These are phyloP conservation scores for Didymodactylos carnosus DNA, from an alignment of 2,888 invertebrate genomes.

Conservation along the genomic window DNA sequence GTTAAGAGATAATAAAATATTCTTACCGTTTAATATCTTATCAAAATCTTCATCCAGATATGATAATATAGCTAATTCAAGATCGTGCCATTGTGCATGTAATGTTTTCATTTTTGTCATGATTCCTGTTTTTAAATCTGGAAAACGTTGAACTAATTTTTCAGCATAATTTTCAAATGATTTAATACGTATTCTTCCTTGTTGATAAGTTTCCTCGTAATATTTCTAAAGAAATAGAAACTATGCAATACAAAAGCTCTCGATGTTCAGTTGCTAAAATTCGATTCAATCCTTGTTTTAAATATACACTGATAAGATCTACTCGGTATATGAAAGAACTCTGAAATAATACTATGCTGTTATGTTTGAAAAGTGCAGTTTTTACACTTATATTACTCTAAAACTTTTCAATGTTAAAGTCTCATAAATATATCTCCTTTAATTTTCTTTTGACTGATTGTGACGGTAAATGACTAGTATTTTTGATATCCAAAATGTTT, in stretches of 20 bases:
- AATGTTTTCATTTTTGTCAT: constrained; percentile 52
- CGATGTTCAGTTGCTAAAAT: too few species aligned
- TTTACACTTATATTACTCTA: too few species aligned
- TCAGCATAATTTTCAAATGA: constrained; percentile 58
- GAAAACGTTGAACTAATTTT: constrained; percentile 47
- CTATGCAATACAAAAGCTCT: neutral
- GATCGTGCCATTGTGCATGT: constrained; percentile 57
- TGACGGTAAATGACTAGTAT: too few species aligned
- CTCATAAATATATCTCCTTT: too few species aligned
- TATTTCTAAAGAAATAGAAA: constrained; percentile 39
- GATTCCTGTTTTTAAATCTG: constrained; percentile 47
- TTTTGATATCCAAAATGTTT: too few species aligned
- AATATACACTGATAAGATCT: too few species aligned
- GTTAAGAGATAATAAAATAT: neutral
- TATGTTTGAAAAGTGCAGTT: too few species aligned
- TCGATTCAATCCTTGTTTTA: too few species aligned
- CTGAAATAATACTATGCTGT: too few species aligned
- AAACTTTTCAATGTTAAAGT: too few species aligned
- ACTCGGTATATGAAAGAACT: too few species aligned
- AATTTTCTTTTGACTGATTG: too few species aligned
- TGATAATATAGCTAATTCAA: constrained; percentile 47
- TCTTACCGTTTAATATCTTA: neutral
- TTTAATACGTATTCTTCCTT: constrained; percentile 46
- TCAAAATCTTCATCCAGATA: constrained; percentile 15
- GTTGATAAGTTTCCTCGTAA: constrained; percentile 53